Evolutionary conservation across 1,140 invertebrate species (phyloP), one percentile per base, ranked within the genome.

Genomic region (Colletes latitarsis): DNA sequence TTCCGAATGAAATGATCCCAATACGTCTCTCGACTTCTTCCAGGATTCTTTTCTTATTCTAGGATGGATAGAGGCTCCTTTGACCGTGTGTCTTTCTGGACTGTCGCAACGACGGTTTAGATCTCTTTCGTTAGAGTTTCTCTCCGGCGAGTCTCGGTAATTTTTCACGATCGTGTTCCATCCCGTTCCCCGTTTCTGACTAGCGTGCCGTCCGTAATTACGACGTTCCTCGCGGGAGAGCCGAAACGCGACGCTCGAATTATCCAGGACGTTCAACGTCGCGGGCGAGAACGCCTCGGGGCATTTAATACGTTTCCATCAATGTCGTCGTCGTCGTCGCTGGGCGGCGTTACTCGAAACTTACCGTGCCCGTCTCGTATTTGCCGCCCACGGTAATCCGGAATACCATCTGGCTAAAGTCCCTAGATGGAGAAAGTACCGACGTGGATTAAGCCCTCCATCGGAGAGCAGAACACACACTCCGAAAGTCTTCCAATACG

Each of bases 241-340:
- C 30, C 69, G 49, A 73, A 78, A 78, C 69, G 77, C 69, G 77
- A 79, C 77, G 77, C 77, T 79, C 69, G 77, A 79, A 79, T 79
- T 79, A 79, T 79, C 69, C 69, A 14, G 58, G 69, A 64, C 60
- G 77, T 79, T 79, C 68, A 68, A 15, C 68, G 69, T 64, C 77
- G 69, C 77, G 49, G 49, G 49, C 60, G 70, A 79, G 77, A 79
- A 64, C 77, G 77, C 77, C 77, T 73, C 41, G 69, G 73, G 77
- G 52, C 77, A 73, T 73, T 79, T 79, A 79, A 79, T 79, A 73
- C 77, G 77, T 64, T 79, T 79, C 77, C 77, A 79, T 79, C 77
- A 79, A 79, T 79, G 70, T 79, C 77, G 77, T 79, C 69, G 68
- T 63, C 67, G 67, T 21, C 46, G 62, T 57, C 46, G 72, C 10